Conservation (phyloP, 2,797 vertebrate genomes). For the Ambastaia sidthimunki region DNA sequence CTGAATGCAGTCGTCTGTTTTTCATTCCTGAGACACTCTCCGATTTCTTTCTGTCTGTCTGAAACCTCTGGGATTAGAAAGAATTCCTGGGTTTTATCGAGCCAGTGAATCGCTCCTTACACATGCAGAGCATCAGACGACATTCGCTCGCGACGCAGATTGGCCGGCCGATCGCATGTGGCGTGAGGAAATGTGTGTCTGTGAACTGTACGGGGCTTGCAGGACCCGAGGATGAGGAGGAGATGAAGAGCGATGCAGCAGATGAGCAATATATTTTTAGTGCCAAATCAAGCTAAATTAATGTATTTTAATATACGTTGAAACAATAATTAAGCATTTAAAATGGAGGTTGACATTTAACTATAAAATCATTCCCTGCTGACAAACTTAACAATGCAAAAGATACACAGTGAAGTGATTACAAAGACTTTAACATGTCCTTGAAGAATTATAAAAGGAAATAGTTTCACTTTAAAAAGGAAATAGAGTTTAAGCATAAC, state of each 20-base stretch:
- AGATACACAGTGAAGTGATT: no score
- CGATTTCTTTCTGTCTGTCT: constrained; percentile 74
- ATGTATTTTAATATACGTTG: background rate
- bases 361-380: no score
- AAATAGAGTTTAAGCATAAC: no score
- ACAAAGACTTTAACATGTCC: no score
- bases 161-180: constrained; percentile 64
- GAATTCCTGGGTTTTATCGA: constrained; percentile 78
- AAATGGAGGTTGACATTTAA: background rate
- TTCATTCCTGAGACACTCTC: constrained; percentile 66
- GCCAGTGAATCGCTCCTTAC: constrained; percentile 27
- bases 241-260: constrained; percentile 4
- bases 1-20: constrained; percentile 55
- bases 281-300: no score
- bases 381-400: no score
- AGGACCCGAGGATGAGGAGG: constrained; percentile 21
- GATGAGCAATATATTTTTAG: background rate
- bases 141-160: constrained; percentile 33
- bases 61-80: constrained; percentile 66
- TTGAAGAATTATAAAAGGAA: no score
- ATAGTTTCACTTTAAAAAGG: no score
- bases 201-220: constrained; percentile 45
- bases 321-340: background rate
- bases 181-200: constrained; percentile 40
- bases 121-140: background rate